Evolutionary conservation across 2,888 invertebrate species (phyloP).

Genomic region (Galeopsomyia nigrocyanea): DNA sequence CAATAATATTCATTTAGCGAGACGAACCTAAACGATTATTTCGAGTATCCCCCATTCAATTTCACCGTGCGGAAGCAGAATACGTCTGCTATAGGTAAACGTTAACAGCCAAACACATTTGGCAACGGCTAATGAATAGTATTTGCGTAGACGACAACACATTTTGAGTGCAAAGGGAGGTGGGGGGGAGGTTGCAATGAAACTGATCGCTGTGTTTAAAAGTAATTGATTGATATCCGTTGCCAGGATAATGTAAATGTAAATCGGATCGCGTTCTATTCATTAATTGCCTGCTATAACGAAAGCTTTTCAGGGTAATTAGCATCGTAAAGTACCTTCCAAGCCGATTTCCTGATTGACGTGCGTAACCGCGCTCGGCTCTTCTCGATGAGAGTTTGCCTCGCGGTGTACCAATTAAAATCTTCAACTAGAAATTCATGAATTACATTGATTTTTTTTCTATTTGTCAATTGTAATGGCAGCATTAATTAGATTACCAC

Average conservation of each 20-base stretch:
- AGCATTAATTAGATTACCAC: conserved; percentile 9
- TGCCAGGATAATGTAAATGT: conserved; percentile 2
- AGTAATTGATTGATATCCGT: not conserved
- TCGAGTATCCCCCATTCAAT: too few species aligned
- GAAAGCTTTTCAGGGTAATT: conserved; percentile 1
- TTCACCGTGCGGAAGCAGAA: too few species aligned
- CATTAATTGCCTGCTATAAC: not conserved
- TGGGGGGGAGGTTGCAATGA: not conserved
- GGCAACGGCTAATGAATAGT: not conserved
- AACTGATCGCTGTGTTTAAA: conserved; percentile 9
- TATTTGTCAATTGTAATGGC: too few species aligned
- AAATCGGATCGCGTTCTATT: not conserved
- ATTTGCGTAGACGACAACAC: not conserved
- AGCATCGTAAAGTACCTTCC: not conserved
- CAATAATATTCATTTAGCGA: too few species aligned
- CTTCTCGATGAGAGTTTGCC: not conserved
- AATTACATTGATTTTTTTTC: not conserved
- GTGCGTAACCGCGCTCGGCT: not conserved
- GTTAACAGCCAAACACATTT: not conserved
- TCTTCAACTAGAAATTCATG: not conserved
- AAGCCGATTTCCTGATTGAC: conserved; percentile 5
- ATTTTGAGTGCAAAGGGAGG: not conserved
- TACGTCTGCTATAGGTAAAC: too few species aligned
- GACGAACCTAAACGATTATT: too few species aligned
- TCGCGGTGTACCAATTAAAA: conserved; percentile 5